phyloP scores from a whole-genome alignment of 2,888 invertebrate species.

The Nezara viridula region DNA sequence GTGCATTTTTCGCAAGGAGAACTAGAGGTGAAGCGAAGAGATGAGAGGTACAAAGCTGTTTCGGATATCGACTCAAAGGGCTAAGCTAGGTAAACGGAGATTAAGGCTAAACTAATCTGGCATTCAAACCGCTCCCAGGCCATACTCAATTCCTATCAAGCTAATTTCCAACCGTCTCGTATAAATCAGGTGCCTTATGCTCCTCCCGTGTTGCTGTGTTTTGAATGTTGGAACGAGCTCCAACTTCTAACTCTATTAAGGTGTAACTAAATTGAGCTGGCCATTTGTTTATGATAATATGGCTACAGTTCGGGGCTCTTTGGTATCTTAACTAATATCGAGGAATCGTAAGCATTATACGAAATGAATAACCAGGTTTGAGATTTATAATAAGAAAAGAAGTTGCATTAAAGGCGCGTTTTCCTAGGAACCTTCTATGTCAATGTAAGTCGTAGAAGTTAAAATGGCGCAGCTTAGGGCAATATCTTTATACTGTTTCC shows the following conservation, averaged over 20 bases:
- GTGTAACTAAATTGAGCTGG: constrained; percentile 26
- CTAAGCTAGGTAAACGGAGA: constrained; percentile 45
- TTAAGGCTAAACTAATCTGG: constrained; percentile 34
- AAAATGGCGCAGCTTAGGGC: no score
- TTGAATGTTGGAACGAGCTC: constrained; percentile 31
- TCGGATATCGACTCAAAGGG: constrained; percentile 1
- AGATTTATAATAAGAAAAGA: not conserved
- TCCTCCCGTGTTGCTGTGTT: not conserved
- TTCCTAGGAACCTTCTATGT: no score
- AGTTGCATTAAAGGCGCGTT: no score
- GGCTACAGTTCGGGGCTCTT: not conserved
- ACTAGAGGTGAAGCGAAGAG: not conserved
- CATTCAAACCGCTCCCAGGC: constrained; percentile 40
- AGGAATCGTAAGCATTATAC: not conserved
- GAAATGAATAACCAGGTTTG: not conserved
- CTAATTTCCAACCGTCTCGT: constrained; percentile 45
- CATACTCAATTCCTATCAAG: constrained; percentile 49
- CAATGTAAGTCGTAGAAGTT: no score
- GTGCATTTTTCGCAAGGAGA: not conserved
- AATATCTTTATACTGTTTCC: no score
- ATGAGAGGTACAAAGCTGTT: constrained; percentile 28
- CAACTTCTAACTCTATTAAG: constrained; percentile 25
- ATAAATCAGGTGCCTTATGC: constrained; percentile 18
- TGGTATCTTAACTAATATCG: not conserved
- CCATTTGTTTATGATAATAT: constrained; percentile 42